These are phyloP conservation scores for Periphyllus acericola DNA, from an alignment of 2,888 invertebrate genomes.

Conservation along the genomic window DNA sequence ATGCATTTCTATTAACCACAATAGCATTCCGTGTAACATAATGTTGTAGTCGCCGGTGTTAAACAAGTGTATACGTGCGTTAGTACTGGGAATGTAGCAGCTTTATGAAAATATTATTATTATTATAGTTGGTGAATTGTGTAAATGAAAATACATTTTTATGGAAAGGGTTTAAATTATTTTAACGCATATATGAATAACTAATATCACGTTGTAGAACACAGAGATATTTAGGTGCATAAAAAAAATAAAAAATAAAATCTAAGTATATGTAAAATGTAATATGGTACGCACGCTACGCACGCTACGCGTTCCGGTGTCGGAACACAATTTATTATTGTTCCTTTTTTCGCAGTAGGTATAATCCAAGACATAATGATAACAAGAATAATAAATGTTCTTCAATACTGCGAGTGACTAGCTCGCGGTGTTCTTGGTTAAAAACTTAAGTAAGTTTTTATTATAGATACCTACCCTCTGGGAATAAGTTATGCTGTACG, in stretches of 20 bases:
- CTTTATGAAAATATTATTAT: neutral
- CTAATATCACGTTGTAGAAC: too few species aligned
- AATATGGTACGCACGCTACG: too few species aligned
- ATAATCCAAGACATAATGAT: neutral
- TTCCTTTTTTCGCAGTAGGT: too few species aligned
- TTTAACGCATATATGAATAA: neutral
- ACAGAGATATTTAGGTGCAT: neutral
- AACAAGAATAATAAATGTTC: neutral
- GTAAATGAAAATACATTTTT: neutral
- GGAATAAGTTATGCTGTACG: neutral
- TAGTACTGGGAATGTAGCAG: neutral
- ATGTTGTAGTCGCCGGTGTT: neutral
- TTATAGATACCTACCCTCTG: neutral
- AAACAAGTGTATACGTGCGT: neutral
- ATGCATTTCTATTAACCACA: neutral
- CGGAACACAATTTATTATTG: too few species aligned
- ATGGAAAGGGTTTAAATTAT: neutral
- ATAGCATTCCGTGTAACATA: neutral
- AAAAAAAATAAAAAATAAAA: too few species aligned
- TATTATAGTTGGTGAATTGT: neutral
- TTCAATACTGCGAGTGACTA: too few species aligned
- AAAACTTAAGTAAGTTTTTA: neutral
- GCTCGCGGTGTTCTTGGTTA: too few species aligned
- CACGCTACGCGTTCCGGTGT: too few species aligned
- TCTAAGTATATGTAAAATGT: too few species aligned